Percentiles rank a stretch among this genome's conserved stretches.
Evolutionary conservation across 2,797 vertebrate species (phyloP).

Genomic region (Eulemur mongoz): DNA sequence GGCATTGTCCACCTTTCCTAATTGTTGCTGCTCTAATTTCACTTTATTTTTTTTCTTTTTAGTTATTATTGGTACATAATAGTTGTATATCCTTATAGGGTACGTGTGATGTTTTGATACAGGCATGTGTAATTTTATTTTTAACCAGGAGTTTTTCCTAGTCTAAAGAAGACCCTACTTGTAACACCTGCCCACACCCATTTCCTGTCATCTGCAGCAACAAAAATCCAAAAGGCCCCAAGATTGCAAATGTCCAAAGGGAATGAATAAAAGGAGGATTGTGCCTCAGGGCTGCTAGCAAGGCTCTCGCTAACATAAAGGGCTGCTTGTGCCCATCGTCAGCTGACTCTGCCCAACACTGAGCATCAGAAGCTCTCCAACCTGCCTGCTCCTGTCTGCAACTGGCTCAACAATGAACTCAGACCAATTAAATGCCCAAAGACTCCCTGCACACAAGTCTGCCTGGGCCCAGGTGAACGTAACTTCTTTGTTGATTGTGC

Average conservation of each 20-base stretch:
- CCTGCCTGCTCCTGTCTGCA: not conserved
- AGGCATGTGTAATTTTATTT: not conserved
- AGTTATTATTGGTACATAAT: not conserved
- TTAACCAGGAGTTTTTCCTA: not conserved
- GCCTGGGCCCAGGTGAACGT: not conserved
- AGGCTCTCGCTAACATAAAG: not conserved
- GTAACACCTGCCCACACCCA: not conserved
- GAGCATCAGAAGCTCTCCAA: not conserved
- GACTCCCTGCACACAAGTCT: not conserved
- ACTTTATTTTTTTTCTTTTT: not conserved
- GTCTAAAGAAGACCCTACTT: not conserved
- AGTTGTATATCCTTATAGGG: not conserved
- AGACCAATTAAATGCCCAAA: not conserved
- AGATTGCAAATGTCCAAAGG: not conserved
- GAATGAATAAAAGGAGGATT: conserved; percentile 21
- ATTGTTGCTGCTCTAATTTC: not conserved
- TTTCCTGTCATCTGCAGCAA: not conserved
- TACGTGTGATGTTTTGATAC: not conserved
- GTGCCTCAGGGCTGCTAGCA: not conserved
- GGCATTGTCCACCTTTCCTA: not conserved
- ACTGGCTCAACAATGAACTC: not conserved
- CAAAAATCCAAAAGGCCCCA: not conserved
- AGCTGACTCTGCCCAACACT: conserved; percentile 10
- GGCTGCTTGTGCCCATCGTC: not conserved
- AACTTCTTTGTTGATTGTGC: not conserved